Percentiles rank a stretch among this genome's conserved stretches.
These are phyloP conservation scores for Drosophila kikkawai DNA, from an alignment of 1,140 invertebrate genomes.

Conservation along the genomic window DNA sequence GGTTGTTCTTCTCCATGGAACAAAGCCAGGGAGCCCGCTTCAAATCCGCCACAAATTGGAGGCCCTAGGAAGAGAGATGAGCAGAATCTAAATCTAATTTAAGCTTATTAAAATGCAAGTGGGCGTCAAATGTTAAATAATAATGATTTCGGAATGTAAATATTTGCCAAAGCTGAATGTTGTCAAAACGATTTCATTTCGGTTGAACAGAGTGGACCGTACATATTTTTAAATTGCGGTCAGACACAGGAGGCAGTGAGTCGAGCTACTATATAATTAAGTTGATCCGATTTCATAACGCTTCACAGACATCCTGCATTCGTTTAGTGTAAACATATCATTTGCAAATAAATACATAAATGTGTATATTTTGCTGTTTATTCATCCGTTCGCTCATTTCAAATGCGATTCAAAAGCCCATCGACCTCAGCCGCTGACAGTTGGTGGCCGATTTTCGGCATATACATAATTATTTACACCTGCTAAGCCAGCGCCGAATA, in stretches of 20 bases:
- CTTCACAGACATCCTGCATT: slow-evolving; percentile 18
- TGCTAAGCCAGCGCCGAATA: slow-evolving; percentile 53
- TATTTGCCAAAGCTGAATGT: slow-evolving; percentile 24
- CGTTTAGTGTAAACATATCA: slow-evolving; percentile 32
- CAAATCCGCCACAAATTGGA: slow-evolving; percentile 26
- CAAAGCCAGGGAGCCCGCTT: neutral
- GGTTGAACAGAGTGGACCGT: slow-evolving; percentile 19
- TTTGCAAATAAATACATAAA: slow-evolving; percentile 38
- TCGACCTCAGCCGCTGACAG: slow-evolving; percentile 43
- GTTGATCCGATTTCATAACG: slow-evolving; percentile 37
- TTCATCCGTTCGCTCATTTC: slow-evolving; percentile 18
- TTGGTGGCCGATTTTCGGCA: slow-evolving; percentile 68
- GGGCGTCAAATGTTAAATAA: slow-evolving; percentile 60
- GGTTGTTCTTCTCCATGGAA: neutral
- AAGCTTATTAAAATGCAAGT: slow-evolving; percentile 45
- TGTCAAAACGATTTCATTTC: slow-evolving; percentile 34
- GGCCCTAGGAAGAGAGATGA: slow-evolving; percentile 28
- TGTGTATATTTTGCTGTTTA: slow-evolving; percentile 26
- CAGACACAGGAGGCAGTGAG: neutral
- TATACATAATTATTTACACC: slow-evolving; percentile 71
- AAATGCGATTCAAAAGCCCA: slow-evolving; percentile 43
- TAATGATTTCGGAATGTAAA: slow-evolving; percentile 50
- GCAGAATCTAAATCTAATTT: slow-evolving; percentile 20
- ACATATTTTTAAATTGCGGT: slow-evolving; percentile 23
- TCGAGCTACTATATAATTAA: slow-evolving; percentile 27